Evolutionary conservation across 2,797 vertebrate genomes (phyloP).

Genomic region (Adrianichthys oophorus): DNA sequence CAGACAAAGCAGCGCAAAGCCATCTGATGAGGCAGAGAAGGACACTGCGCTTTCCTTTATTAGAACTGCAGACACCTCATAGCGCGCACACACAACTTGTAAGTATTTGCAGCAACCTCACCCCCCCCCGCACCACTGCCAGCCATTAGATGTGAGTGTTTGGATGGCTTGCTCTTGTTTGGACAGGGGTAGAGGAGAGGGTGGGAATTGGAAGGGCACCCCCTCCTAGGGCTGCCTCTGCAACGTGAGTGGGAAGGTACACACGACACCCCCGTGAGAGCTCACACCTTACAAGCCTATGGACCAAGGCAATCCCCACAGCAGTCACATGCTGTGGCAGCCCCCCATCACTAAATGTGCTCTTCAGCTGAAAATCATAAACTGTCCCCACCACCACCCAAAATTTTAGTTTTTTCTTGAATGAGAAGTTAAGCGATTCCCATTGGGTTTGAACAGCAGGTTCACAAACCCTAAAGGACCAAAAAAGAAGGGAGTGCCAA

Average conservation of each 20-base stretch:
- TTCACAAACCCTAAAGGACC: conserved; percentile 17
- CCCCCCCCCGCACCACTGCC: conserved; percentile 54
- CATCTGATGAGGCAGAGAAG: conserved; percentile 73
- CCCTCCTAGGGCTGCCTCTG: conserved; percentile 74
- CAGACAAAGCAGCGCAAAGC: conserved; percentile 63
- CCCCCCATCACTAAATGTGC: conserved; percentile 5
- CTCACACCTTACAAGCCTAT: conserved; percentile 72
- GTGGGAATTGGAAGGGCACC: conserved; percentile 48
- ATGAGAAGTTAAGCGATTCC: conserved; percentile 11
- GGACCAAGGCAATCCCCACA: conserved; percentile 67
- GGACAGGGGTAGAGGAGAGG: conserved; percentile 41
- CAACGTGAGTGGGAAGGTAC: conserved; percentile 75
- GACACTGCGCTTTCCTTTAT: conserved; percentile 76
- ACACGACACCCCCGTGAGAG: conserved; percentile 72
- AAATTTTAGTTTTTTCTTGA: background rate
- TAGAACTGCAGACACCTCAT: conserved; percentile 80
- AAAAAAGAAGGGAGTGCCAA: background rate
- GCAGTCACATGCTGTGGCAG: conserved; percentile 54
- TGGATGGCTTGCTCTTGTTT: conserved; percentile 68
- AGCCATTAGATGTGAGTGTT: conserved; percentile 57
- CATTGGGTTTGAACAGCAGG: conserved; percentile 27
- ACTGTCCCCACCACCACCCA: background rate
- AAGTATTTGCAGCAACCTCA: conserved; percentile 63
- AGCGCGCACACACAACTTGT: conserved; percentile 51
- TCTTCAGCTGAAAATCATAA: conserved; percentile 11